Conservation (phyloP, 2,113 vertebrate species). For the Sinocyclocheilus rhinocerous region DNA sequence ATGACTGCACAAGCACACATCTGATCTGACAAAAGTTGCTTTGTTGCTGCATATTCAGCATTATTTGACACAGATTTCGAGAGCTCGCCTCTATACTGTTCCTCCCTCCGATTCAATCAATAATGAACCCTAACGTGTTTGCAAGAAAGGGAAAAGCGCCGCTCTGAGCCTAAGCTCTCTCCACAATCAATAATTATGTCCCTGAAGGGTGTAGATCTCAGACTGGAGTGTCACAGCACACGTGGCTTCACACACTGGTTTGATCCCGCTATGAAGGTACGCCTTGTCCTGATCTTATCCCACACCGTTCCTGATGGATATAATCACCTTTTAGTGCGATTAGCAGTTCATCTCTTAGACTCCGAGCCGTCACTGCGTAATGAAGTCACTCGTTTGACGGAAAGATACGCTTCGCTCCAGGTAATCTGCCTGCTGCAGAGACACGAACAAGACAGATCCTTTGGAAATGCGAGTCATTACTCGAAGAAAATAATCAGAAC, state of each 20-base stretch:
- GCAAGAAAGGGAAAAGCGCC: constrained; percentile 37
- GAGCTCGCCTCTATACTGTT: constrained; percentile 2
- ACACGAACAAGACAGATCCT: neutral
- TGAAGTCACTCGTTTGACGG: neutral
- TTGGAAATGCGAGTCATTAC: constrained; percentile 3
- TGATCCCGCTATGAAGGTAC: constrained; percentile 59
- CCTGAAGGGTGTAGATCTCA: constrained; percentile 45
- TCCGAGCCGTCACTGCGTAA: neutral
- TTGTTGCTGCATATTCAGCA: constrained; percentile 34
- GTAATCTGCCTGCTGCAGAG: constrained; percentile 3
- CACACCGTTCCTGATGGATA: constrained; percentile 56
- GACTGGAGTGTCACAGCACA: constrained; percentile 39
- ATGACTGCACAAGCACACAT: neutral
- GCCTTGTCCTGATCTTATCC: constrained; percentile 50
- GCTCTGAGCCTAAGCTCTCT: constrained; percentile 22
- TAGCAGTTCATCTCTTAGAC: constrained; percentile 21
- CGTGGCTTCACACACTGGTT: constrained; percentile 48
- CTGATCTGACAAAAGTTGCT: constrained; percentile 7
- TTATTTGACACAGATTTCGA: constrained; percentile 43
- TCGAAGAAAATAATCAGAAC: constrained; percentile 7
- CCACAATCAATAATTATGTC: constrained; percentile 47
- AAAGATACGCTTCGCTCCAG: constrained; percentile 1
- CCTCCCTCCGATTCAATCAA: constrained; percentile 45
- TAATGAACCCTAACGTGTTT: constrained; percentile 40
- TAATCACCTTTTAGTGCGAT: constrained; percentile 57